Evolutionary conservation across 1,140 invertebrate species (phyloP).

Genomic region (Aphaenogaster rudis): DNA sequence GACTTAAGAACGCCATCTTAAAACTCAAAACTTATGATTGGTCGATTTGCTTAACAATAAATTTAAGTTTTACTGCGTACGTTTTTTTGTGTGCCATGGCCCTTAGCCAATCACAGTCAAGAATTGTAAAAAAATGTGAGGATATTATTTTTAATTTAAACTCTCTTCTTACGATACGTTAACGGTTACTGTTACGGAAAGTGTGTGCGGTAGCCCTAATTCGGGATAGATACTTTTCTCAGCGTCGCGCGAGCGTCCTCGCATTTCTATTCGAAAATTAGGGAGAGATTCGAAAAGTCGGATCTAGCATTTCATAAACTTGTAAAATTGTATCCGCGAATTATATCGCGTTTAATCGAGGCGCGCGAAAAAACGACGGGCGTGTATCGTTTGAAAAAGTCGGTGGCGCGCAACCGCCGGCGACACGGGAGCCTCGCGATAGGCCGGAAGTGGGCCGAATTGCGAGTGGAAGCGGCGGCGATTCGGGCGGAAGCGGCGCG

Average conservation of each 20-base stretch:
- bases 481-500: constrained; percentile 61
- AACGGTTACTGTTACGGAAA: no score
- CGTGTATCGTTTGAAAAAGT: not conserved
- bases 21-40: no score
- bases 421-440: not conserved
- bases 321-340: not conserved
- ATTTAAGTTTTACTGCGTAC: no score
- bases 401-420: not conserved
- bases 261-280: not conserved
- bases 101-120: no score
- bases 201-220: no score
- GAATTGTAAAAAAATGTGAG: no score
- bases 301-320: not conserved
- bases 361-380: not conserved
- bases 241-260: not conserved
- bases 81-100: no score
- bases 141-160: no score
- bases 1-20: no score
- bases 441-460: constrained; percentile 43
- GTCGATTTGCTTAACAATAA: no score
- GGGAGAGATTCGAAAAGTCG: not conserved
- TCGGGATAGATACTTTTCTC: not conserved
- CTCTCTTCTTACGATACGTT: no score
- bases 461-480: constrained; percentile 51
- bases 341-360: not conserved